Percentiles rank a stretch among this genome's conserved stretches.
Evolutionary conservation across 2,797 vertebrate genomes (phyloP).

Genomic region (Pygocentrus nattereri): DNA sequence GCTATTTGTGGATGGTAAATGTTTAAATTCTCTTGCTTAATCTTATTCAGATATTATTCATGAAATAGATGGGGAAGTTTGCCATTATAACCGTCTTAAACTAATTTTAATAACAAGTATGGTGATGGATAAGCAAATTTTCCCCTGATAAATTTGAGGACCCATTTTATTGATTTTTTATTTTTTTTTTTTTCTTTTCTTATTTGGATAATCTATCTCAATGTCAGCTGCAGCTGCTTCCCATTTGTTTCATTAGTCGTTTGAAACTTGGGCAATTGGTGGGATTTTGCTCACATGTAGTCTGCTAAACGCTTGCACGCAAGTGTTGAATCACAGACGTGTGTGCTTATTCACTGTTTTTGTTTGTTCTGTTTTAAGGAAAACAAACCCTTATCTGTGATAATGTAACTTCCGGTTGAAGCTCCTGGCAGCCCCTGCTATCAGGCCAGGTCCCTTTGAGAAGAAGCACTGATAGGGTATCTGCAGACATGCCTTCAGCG

Average conservation of each 20-base stretch:
- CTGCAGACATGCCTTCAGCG: conserved; percentile 48
- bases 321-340: neutral
- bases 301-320: neutral
- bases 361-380: conserved; percentile 24
- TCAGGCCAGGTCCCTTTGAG: conserved; percentile 45
- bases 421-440: conserved; percentile 38
- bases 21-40: conserved; percentile 27
- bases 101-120: conserved; percentile 1
- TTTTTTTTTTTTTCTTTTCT: neutral
- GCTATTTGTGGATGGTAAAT: neutral
- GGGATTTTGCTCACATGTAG: neutral
- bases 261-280: neutral
- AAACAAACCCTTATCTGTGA: conserved; percentile 46
- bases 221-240: neutral
- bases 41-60: neutral
- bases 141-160: no score
- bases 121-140: no score
- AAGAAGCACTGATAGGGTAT: conserved; percentile 57
- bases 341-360: conserved; percentile 17
- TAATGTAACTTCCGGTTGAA: conserved; percentile 48
- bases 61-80: conserved; percentile 23
- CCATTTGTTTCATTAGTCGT: neutral
- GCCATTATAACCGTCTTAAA: neutral
- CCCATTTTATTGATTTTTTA: neutral
- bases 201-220: neutral